phyloP scores from a whole-genome alignment of 2,888 invertebrate genomes.

The Metellina segmentata region DNA sequence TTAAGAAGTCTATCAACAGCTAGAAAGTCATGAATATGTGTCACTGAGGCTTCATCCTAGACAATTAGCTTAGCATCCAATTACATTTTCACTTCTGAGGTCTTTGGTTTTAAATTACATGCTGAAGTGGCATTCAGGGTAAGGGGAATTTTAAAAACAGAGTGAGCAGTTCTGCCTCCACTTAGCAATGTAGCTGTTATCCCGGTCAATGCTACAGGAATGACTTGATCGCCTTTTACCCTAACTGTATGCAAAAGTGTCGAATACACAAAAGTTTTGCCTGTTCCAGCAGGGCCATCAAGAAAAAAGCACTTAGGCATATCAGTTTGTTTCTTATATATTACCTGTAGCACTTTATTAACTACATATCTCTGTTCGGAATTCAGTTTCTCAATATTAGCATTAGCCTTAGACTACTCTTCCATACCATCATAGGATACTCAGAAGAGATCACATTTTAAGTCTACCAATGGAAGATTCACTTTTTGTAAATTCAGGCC shows the following conservation, averaged over 20 bases:
- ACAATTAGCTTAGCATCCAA: conserved; percentile 29
- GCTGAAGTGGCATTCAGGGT: conserved; percentile 45
- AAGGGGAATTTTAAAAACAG: too few relatives aligned
- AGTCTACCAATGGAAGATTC: too few relatives aligned
- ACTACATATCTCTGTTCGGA: conserved; percentile 1
- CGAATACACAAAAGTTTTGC: conserved; percentile 80
- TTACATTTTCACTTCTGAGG: conserved; percentile 10
- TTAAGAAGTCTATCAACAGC: too few relatives aligned
- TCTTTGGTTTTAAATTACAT: conserved; percentile 35
- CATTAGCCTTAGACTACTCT: conserved; percentile 1
- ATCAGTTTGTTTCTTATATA: conserved; percentile 9
- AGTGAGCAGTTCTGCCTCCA: too few relatives aligned
- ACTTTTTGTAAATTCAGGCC: too few relatives aligned
- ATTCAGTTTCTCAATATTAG: conserved; percentile 10
- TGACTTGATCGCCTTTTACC: conserved; percentile 62
- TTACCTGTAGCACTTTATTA: background rate
- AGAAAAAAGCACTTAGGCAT: conserved; percentile 78
- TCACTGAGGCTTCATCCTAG: conserved; percentile 68
- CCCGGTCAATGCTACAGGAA: conserved; percentile 79
- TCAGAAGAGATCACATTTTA: conserved; percentile 9
- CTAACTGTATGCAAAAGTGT: conserved; percentile 77
- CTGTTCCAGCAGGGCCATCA: too few relatives aligned
- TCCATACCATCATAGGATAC: conserved; percentile 3
- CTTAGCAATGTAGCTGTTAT: conserved; percentile 78
- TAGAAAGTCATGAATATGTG: conserved; percentile 23